Base-by-base conservation (phyloP, 2,113 vertebrate genomes). In the Xiphias gladius region DNA sequence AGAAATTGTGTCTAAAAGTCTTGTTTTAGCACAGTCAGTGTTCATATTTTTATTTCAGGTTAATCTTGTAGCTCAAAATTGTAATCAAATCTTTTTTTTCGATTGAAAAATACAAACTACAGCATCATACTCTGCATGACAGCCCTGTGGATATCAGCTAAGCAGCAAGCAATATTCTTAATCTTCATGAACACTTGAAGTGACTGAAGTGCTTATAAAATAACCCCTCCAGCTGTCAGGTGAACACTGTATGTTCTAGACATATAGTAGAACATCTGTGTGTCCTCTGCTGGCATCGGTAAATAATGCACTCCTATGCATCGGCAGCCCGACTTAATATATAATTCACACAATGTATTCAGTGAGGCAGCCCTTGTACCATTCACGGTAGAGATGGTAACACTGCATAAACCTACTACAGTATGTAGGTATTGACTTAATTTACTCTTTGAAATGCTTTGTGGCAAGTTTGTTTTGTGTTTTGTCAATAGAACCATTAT, bases 291-390 rank as follows among this genome's bases (percentile, higher is more conserved):
- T 79, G 73, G 63, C 61, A 48, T 88, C 74, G 61, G 86, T 91
- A 91, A 92, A 88, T 83, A 88, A 82, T 88, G 82, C 85, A 89
- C 80, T 77, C 71, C 85, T 78, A 81, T 84, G 79, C 82, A 87
- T 89, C 86, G 89, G 77, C 86, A 85, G 75, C 74, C 5, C 7
- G 39, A 66, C 73, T 78, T 76, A 59, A 88, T 91, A 63, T 87
- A 85, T 89, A 84, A 92, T 92, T 87, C 71, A 91, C 48, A 84
- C 67, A 72, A 64, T 48, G 43, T 83, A 86, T 84, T 82, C 76
- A 76, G 67, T 50, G 73, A 88, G 43, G 68, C 73, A 63, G 55
- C 62, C 75, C 84, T 50, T 10, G 12, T 84, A 64, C 41, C 55
- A 69, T 66, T 80, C 68, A 76, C 26, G 68, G 62, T n/a, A 58